Evolutionary conservation across 2,888 invertebrate species (phyloP), one percentile per base, ranked within the genome.

Genomic region (Odontomyia ornata): DNA sequence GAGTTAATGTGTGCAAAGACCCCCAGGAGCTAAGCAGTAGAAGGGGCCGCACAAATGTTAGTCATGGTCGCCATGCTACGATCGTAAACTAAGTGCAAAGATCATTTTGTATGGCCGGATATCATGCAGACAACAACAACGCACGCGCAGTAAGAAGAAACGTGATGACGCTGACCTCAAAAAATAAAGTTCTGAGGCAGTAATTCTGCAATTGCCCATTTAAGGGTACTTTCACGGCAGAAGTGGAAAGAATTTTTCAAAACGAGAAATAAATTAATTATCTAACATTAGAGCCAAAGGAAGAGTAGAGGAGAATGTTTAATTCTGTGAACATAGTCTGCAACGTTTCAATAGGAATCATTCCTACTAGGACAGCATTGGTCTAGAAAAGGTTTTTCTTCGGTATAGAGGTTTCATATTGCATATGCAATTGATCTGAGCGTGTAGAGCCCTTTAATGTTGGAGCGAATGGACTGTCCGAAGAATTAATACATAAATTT

Each of bases 91-190:
- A 69, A 56, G 72, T 57, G 57, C 57, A 73, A 73, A 73, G 57
- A 73, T 60, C 73, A 57, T 13, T 69, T 36, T 43, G 46, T 21
- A 15, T n/a, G 60, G 57, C 73, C 73, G 73, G 73, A 73, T 73
- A 73, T 73, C 73, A 60, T 73, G 73, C 73, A 73, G 73, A 73
- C 73, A 60, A 60, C 73, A 73, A 73, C 73, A 60, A 60, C 57
- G 36, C 60, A 43, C 69, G 69, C 57, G 72, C 56, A 21, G 28
- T 52, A 65, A 25, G 47, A 15, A 72, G 28, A 56, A 73, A 57
- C 57, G 43, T 60, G 73, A 56, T 30, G 15, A 57, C 73, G 57
- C 57, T 57, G 57, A 57, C 57, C 73, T 43, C 69, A 47, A 46
- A 69, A 30, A 69, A 43, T 13, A 25, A 69, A 43, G 28, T 23